Percentiles rank a stretch among this genome's conserved stretches.
phyloP scores from a whole-genome alignment of 2,113 vertebrate species.

The Dolichallabes microphthalmus region DNA sequence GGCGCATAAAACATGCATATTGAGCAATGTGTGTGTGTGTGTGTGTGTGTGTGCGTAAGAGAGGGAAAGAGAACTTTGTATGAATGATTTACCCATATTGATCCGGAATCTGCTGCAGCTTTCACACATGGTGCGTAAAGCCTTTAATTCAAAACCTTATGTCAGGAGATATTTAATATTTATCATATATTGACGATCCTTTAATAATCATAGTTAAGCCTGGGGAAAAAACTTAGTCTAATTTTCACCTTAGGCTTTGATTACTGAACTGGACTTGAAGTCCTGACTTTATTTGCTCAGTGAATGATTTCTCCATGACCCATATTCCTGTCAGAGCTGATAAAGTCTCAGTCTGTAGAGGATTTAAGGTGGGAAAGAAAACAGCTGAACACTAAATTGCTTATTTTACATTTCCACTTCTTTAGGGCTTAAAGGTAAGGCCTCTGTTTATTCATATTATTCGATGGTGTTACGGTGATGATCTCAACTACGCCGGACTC shows the following conservation, averaged over 20 bases:
- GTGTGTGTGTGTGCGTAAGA: background rate
- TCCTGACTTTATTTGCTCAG: constrained; percentile 31
- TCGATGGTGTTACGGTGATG: background rate
- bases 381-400: background rate
- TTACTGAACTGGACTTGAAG: background rate
- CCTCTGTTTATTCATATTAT: background rate
- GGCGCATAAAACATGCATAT: background rate
- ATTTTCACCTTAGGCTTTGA: background rate
- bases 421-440: constrained; percentile 14
- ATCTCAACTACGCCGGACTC: background rate
- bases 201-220: too few species aligned
- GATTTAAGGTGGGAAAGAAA: constrained; percentile 4
- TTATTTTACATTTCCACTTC: background rate
- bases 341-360: constrained; percentile 16
- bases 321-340: constrained; percentile 23
- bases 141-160: background rate
- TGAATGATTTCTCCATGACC: constrained; percentile 22
- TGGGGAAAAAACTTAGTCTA: background rate
- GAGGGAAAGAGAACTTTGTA: background rate
- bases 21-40: constrained; percentile 26
- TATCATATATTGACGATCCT: background rate
- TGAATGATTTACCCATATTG: constrained; percentile 36
- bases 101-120: constrained; percentile 11
- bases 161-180: background rate
- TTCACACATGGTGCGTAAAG: constrained; percentile 8